phyloP scores from a whole-genome alignment of 30 jellyfish, hydroid and myxozoan genomes.

The Turritopsis rubra region DNA sequence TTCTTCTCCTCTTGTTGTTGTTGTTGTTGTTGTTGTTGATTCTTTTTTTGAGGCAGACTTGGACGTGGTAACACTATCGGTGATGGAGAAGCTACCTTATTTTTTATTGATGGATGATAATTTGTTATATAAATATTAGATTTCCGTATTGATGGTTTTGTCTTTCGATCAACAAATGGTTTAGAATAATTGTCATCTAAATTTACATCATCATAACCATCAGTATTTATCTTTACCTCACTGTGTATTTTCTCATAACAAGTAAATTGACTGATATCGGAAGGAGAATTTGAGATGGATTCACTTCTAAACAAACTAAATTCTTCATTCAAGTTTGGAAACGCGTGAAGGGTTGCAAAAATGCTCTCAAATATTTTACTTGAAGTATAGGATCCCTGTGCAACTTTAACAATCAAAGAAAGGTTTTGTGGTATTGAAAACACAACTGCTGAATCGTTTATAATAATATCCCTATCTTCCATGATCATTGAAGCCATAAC shows the following conservation, averaged over 20 bases:
- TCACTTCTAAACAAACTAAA: neutral
- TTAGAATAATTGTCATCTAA: neutral
- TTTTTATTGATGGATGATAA: neutral
- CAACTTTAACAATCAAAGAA: neutral
- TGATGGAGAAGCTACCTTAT: neutral
- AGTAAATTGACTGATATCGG: neutral
- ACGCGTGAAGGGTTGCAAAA: neutral
- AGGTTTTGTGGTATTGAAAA: neutral
- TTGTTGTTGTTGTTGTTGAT: neutral
- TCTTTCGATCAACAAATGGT: conserved; percentile 14
- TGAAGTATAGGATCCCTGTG: neutral
- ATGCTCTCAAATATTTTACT: neutral
- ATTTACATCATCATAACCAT: neutral
- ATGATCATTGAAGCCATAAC: neutral
- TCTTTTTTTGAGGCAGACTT: neutral
- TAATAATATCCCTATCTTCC: neutral
- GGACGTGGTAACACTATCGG: neutral
- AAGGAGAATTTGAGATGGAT: neutral
- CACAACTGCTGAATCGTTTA: neutral
- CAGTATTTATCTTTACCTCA: neutral
- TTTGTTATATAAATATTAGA: no score
- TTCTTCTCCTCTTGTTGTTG: no score
- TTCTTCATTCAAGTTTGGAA: neutral
- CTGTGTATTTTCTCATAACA: neutral
- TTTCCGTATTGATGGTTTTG: neutral